These are phyloP conservation scores for Sialia sialis DNA, from an alignment of 2,113 vertebrate genomes.

Conservation along the genomic window DNA sequence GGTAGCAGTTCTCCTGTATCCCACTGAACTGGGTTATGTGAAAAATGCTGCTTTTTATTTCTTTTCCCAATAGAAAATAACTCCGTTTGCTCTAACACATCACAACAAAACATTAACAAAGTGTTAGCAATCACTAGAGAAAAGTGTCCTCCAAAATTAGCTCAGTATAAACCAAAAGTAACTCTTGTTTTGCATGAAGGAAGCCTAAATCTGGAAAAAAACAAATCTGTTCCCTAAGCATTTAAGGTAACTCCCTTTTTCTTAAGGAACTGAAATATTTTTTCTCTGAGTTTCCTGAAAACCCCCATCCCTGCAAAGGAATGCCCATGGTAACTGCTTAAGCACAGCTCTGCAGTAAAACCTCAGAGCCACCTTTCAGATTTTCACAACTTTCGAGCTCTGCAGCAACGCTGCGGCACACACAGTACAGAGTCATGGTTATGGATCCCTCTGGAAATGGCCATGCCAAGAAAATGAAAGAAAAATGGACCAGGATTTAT, in stretches of 20 bases:
- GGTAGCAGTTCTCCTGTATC: not conserved
- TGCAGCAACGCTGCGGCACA: not conserved
- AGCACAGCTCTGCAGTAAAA: not conserved
- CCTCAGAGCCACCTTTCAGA: not conserved
- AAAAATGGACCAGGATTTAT: not conserved
- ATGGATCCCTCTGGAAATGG: conserved; percentile 11
- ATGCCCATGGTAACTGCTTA: not conserved
- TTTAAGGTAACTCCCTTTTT: not conserved
- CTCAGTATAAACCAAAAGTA: not conserved
- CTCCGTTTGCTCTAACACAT: not conserved
- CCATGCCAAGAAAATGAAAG: not conserved
- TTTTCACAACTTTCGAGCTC: not conserved
- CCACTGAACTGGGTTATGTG: not conserved
- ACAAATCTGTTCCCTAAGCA: not conserved
- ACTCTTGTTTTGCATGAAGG: not conserved
- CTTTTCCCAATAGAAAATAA: not conserved
- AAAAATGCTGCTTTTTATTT: not conserved
- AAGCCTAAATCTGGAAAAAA: not conserved
- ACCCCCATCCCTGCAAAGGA: not conserved
- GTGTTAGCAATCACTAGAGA: not conserved
- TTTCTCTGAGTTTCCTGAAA: not conserved
- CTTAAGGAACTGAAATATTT: not conserved
- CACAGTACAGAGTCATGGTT: not conserved
- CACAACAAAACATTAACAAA: not conserved
- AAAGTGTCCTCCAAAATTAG: not conserved